These are phyloP conservation scores for Calvadosia cruxmelitensis DNA, from an alignment of 30 jellyfish, hydroid and myxozoan genomes.

Conservation along the genomic window DNA sequence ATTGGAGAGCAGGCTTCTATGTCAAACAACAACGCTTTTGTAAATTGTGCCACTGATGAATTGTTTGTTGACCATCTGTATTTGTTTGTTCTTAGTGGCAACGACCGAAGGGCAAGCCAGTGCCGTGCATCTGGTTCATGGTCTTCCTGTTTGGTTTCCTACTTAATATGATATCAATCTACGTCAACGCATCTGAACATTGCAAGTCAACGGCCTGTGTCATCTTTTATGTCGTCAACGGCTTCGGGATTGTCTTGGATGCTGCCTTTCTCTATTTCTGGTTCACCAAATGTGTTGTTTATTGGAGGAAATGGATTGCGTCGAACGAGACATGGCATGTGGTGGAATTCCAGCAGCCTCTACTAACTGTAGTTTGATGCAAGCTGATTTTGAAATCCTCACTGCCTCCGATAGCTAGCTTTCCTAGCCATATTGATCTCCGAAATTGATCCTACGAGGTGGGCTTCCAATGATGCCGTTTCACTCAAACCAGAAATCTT, in stretches of 20 bases:
- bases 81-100: slow-evolving; percentile 55
- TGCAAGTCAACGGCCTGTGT: slow-evolving; percentile 96
- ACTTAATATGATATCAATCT: slow-evolving; percentile 63
- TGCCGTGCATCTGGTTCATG: slow-evolving; percentile 82
- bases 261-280: slow-evolving; percentile 92
- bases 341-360: background rate
- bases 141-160: slow-evolving; percentile 83
- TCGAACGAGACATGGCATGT: slow-evolving; percentile 71
- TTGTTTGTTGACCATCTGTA: background rate
- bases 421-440: slow-evolving; percentile 30
- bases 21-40: too few species aligned
- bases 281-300: slow-evolving; percentile 66
- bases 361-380: background rate
- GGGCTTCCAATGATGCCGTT: background rate
- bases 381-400: too few species aligned
- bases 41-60: too few species aligned
- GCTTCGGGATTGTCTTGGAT: slow-evolving; percentile 83
- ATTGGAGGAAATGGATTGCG: slow-evolving; percentile 95
- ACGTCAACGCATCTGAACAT: slow-evolving; percentile 81
- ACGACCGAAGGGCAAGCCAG: slow-evolving; percentile 82
- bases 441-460: too few species aligned
- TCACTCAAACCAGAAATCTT: too few species aligned
- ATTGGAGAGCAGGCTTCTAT: too few species aligned
- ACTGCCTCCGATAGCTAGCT: too few species aligned
- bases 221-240: slow-evolving; percentile 86